A percentile compares a stretch with the other conserved stretches of the same genome.
phyloP scores from a whole-genome alignment of 2,888 invertebrate species.

The Aspidiotus rigidus region DNA sequence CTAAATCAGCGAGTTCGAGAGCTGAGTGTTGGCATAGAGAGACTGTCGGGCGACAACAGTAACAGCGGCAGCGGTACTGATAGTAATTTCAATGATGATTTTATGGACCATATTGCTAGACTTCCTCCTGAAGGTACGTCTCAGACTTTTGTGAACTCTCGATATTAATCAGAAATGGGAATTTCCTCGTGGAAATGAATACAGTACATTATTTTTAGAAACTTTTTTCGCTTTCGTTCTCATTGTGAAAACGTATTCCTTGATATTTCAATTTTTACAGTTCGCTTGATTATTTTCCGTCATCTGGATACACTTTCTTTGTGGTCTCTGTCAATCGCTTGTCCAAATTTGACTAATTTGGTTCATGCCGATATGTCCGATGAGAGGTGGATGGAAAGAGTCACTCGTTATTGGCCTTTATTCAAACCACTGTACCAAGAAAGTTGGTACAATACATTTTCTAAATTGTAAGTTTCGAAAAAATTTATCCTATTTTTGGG shows the following conservation, averaged over 20 bases:
- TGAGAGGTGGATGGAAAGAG: slow-evolving; percentile 70
- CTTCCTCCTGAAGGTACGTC: slow-evolving; percentile 38
- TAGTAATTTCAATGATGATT: slow-evolving; percentile 13
- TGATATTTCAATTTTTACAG: slow-evolving; percentile 46
- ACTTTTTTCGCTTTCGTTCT: background rate
- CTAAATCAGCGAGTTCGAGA: slow-evolving; percentile 27
- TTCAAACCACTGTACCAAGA: slow-evolving; percentile 63
- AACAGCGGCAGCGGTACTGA: background rate
- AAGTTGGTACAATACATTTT: slow-evolving; percentile 69
- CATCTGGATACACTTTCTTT: slow-evolving; percentile 85
- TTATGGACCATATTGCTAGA: slow-evolving; percentile 34
- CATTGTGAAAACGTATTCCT: background rate
- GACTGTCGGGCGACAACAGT: background rate
- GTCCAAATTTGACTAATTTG: slow-evolving; percentile 72
- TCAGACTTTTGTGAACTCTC: slow-evolving; percentile 6
- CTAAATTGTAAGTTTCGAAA: slow-evolving; percentile 32
- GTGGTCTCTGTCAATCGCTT: slow-evolving; percentile 79
- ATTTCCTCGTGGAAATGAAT: slow-evolving; percentile 3
- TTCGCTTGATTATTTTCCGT: slow-evolving; percentile 76
- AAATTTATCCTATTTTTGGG: too few species aligned
- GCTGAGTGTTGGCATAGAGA: slow-evolving; percentile 9
- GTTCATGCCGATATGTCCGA: slow-evolving; percentile 67
- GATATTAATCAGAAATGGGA: background rate
- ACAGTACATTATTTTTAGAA: slow-evolving; percentile 20
- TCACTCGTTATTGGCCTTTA: slow-evolving; percentile 73